Evolutionary conservation across 2,113 vertebrate species (phyloP), one percentile per base, ranked within the genome.

Genomic region (Dunckerocampus dactyliophorus): DNA sequence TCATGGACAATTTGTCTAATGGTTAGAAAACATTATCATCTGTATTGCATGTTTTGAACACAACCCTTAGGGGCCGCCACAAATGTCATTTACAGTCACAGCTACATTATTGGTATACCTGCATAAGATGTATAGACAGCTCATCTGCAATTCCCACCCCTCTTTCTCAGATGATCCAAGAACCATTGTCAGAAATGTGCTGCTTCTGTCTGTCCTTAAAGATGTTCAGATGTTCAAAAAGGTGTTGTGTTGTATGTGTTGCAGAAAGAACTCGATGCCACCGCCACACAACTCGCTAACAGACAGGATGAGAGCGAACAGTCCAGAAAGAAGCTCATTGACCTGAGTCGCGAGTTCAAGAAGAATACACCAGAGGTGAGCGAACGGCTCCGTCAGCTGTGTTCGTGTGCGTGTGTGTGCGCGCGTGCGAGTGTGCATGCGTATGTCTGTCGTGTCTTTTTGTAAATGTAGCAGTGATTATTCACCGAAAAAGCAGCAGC

Each of bases 281-380:
- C 95, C 77, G 97, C 96, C 87, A 98, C 96, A 24, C 92, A 95
- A 78, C 90, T 99, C 91, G 97, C 97, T 62, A 99, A 97, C 91
- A 91, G 97, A 87, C 97, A 99, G 91, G 97, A 99, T 92, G 97
- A 99, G 87, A 98, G 97, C 10, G 97, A 99, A 80, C 95, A 98
- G 91, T 96, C 95, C 55, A 91, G 97, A 86, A 98, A 98, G 86
- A 93, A 94, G 83, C 96, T 99, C 64, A 97, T 99, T 74, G 97
- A 99, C 85, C 95, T 98, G 89, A 99, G 96, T 90, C 94, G 95
- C 0, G 95, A 99, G 83, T 98, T 99, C 90, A 99, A 98, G 93
- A 99, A 99, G 85, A 99, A 94, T 92, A 98, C 96, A 88, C 94
- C 96, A 79, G 97, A 99, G 95, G 97, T 99, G 88, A 94, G 93